Conservation (phyloP, 1,140 invertebrate species). For the Lutraria rhynchaena region DNA sequence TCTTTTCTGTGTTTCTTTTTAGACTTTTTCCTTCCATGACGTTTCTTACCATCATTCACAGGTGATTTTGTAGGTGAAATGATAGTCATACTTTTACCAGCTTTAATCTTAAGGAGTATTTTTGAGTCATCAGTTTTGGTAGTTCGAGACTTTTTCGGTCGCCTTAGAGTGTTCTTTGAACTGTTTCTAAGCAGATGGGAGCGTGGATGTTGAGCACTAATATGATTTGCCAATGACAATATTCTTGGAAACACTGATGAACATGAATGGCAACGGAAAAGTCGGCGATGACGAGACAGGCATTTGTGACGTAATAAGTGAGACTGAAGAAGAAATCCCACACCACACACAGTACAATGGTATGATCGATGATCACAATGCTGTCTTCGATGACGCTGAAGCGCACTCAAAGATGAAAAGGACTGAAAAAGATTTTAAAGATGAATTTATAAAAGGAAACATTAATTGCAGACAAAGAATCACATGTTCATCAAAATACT, state of each 20-base stretch:
- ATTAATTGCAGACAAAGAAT: neutral
- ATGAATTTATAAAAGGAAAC: neutral
- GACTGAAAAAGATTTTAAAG: constrained; percentile 27
- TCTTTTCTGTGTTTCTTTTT: constrained; percentile 53
- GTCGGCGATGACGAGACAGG: neutral
- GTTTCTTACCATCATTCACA: constrained; percentile 7
- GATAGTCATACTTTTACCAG: constrained; percentile 52
- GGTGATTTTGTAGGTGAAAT: constrained; percentile 19
- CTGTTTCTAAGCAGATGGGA: neutral
- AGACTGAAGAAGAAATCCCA: neutral
- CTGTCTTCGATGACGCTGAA: constrained; percentile 11
- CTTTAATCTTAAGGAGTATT: constrained; percentile 47
- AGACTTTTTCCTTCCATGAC: constrained; percentile 24
- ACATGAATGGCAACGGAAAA: constrained; percentile 28
- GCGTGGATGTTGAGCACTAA: constrained; percentile 7
- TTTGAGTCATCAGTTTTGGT: constrained; percentile 23
- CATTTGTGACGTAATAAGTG: constrained; percentile 34
- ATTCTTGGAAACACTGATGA: neutral
- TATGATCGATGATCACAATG: constrained; percentile 43
- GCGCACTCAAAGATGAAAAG: constrained; percentile 14
- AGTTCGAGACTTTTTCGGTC: neutral
- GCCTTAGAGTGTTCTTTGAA: neutral
- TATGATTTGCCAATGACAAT: constrained; percentile 40
- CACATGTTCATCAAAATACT: neutral
- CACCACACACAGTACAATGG: constrained; percentile 10